Conservation (phyloP, 2,888 invertebrate genomes). For the Melanostoma mellinum region DNA sequence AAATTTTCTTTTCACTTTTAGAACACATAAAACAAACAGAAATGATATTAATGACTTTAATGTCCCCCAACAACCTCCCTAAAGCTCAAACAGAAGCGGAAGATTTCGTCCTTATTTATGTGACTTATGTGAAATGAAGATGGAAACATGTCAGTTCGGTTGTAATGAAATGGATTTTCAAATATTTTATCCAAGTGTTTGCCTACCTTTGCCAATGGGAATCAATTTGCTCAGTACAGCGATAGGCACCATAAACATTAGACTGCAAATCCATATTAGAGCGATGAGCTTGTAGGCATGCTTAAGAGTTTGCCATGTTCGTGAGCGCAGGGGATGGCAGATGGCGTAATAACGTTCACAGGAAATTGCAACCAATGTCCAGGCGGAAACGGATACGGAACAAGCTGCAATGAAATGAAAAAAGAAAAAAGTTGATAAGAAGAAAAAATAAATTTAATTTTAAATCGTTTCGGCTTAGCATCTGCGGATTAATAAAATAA, state of each 20-base stretch:
- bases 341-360: constrained; percentile 89
- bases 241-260: constrained; percentile 85
- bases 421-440: background rate
- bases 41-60: too few species aligned
- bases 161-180: background rate
- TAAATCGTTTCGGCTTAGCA: background rate
- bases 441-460: background rate
- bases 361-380: constrained; percentile 89
- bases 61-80: too few species aligned
- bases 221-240: constrained; percentile 83
- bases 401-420: constrained; percentile 83
- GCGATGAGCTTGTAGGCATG: constrained; percentile 87
- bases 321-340: constrained; percentile 87
- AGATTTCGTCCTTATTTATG: background rate
- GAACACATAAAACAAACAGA: too few species aligned
- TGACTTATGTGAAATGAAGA: background rate
- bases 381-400: constrained; percentile 88
- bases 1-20: too few species aligned
- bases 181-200: constrained; percentile 5
- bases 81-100: background rate
- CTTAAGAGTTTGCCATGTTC: constrained; percentile 87
- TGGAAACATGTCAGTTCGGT: background rate
- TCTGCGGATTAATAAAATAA: too few species aligned
- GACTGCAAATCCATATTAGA: constrained; percentile 85
- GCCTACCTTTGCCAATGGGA: constrained; percentile 81